Base-by-base conservation (phyloP, 2,113 vertebrate genomes). In the Xenopus borealis region DNA sequence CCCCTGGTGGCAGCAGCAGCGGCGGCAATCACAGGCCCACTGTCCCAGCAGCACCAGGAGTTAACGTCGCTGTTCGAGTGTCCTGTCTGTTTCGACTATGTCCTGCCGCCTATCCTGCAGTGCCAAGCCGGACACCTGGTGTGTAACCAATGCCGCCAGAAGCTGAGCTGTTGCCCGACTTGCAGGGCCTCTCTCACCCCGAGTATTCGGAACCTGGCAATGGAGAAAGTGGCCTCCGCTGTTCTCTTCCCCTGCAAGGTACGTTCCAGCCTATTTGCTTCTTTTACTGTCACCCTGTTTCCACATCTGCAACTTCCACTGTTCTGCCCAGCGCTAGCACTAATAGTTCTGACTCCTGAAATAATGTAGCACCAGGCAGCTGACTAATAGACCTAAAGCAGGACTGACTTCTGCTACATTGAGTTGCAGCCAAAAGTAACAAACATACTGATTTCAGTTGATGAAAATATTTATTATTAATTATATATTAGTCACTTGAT, bases 171-270 rank as follows among this genome's bases (percentile, higher is more conserved):
- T 83, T 94, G 92, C 84, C 92, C 92, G 72, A 93, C 92, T 20
- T 93, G 92, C 87, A 75, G 91, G 85, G 92, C 90, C 46, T 86
- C 92, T 53, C 86, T 94, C 73, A 91, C 86, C 82, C 92, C 92
- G 78, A 91, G 89, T 85, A 93, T 93, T 86, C 80, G 92, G 71
- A 94, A 93, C 78, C 85, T 94, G 85, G 92, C 92, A 78, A 93
- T 94, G 92, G 92, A 93, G 89, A 93, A 94, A 83, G 92, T 93
- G 88, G 91, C 92, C 62, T 92, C 92, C 19, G 88, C 91, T 0
- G 90, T 93, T 50, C 90, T 92, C 46, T 94, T 94, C 69, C 92
- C 92, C n/a, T 94, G 92, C 84, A 93, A 93, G 92, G 92, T 94
- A 81, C 86, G 82, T 62, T 18, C n/a, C 2, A 18, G 17, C 16